Percentiles rank a stretch among this genome's conserved stretches.
phyloP scores from a whole-genome alignment of 2,888 invertebrate genomes.

The Philonicus albiceps region DNA sequence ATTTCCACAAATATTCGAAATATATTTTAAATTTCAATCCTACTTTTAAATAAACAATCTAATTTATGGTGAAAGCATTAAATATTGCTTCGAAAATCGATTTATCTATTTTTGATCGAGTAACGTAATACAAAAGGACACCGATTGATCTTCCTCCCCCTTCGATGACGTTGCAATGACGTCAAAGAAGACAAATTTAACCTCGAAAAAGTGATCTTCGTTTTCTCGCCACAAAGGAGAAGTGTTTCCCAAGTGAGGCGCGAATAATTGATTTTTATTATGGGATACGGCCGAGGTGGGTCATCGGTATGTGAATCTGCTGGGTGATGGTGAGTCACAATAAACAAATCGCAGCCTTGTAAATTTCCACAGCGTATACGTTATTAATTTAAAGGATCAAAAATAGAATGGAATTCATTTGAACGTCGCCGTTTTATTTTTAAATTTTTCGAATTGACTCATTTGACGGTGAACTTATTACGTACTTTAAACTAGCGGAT shows the following conservation, averaged over 20 bases:
- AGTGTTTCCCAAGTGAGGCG: neutral
- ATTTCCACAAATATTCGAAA: no score
- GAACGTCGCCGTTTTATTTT: neutral
- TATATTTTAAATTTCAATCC: no score
- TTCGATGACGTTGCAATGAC: neutral
- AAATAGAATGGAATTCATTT: slow-evolving; percentile 15
- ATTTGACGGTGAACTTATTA: neutral
- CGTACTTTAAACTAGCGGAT: neutral
- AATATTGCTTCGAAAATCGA: neutral
- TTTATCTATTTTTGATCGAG: neutral
- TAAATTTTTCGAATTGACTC: neutral
- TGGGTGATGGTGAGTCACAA: neutral
- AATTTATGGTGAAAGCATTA: no score
- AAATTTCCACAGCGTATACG: neutral
- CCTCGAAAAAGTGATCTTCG: neutral
- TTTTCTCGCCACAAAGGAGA: neutral
- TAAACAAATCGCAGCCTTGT: slow-evolving; percentile 12
- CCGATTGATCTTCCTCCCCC: neutral
- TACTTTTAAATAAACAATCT: no score
- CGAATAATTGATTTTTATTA: neutral
- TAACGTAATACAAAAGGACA: neutral
- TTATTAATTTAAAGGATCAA: neutral
- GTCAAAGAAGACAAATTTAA: slow-evolving; percentile 15
- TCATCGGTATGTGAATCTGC: slow-evolving; percentile 9
- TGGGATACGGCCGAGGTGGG: neutral